Conservation (phyloP, 2,113 vertebrate species). For the Bubo bubo region DNA sequence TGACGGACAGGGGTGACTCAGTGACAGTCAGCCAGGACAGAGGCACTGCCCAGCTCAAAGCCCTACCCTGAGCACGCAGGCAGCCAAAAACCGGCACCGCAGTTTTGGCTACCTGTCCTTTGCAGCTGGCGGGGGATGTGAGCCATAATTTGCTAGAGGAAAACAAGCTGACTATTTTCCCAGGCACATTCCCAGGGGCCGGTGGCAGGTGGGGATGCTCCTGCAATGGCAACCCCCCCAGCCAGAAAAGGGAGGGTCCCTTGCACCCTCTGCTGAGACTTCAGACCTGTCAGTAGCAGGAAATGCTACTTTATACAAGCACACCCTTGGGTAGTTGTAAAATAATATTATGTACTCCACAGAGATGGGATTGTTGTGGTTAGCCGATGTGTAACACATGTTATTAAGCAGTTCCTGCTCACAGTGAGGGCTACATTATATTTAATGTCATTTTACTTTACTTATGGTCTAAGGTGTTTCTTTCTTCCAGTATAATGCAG, state of each 20-base stretch:
- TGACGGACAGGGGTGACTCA: accelerated
- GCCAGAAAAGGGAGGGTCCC: neutral
- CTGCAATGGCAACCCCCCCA: accelerated
- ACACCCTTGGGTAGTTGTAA: neutral
- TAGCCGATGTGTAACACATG: neutral
- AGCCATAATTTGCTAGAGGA: neutral
- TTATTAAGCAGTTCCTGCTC: neutral
- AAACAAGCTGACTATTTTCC: neutral
- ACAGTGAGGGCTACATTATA: neutral
- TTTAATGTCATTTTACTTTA: neutral
- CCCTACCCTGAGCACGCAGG: neutral
- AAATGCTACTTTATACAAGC: neutral
- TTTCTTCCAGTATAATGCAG: neutral
- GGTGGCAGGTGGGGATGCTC: neutral
- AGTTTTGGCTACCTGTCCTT: neutral
- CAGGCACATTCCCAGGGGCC: neutral
- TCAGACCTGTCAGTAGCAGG: neutral
- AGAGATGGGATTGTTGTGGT: neutral
- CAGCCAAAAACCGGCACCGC: accelerated
- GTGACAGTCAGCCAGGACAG: accelerated
- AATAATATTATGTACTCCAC: neutral
- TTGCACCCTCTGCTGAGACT: neutral
- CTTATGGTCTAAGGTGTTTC: neutral
- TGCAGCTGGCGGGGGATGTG: neutral
- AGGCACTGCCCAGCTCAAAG: neutral